These are phyloP conservation scores for Atta cephalotes DNA, from an alignment of 1,140 invertebrate species.

Conservation along the genomic window DNA sequence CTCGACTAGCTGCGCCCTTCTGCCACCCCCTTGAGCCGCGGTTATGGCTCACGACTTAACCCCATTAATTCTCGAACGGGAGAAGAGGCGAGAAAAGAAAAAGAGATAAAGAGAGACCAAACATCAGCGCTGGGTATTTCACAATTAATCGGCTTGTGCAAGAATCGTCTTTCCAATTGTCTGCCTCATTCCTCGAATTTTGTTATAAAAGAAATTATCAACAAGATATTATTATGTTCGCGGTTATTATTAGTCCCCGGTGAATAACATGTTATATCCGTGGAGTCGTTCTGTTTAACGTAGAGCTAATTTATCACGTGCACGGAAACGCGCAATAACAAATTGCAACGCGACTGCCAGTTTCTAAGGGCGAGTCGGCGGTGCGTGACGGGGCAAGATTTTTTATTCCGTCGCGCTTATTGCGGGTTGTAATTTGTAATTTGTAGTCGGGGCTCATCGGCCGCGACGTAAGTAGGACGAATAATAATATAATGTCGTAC, in stretches of 20 bases:
- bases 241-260: conserved; percentile 41
- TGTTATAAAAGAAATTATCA: not conserved
- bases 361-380: conserved; percentile 52
- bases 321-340: conserved; percentile 60
- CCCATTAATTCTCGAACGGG: conserved; percentile 27
- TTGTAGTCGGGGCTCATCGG: conserved; percentile 60
- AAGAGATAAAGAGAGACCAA: not conserved
- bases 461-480: conserved; percentile 63
- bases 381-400: conserved; percentile 60
- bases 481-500: conserved; percentile 63
- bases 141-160: conserved; percentile 4
- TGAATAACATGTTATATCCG: conserved; percentile 48
- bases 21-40: conserved; percentile 31
- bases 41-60: conserved; percentile 60
- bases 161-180: not conserved
- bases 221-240: conserved; percentile 14
- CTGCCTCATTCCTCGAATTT: not conserved
- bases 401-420: conserved; percentile 58
- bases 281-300: conserved; percentile 54
- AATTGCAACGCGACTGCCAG: conserved; percentile 54
- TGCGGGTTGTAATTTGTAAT: conserved; percentile 61
- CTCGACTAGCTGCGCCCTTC: conserved; percentile 40
- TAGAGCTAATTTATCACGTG: conserved; percentile 59
- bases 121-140: not conserved
- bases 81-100: not conserved